A percentile compares a stretch with the other conserved stretches of the same genome.
These are phyloP conservation scores for Megalops cyprinoides DNA, from an alignment of 2,797 vertebrate genomes.

Conservation along the genomic window DNA sequence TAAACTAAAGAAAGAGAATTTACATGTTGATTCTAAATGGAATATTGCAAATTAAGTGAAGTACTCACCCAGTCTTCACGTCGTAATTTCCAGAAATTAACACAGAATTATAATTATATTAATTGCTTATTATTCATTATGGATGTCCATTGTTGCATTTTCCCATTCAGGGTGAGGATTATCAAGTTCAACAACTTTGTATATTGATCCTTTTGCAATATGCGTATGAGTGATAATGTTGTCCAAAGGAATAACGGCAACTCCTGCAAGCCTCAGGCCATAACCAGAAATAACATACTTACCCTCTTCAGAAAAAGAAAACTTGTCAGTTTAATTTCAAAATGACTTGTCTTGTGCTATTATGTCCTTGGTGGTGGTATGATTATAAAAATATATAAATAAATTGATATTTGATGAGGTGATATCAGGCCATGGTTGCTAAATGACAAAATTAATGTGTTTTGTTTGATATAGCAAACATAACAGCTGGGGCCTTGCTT, in stretches of 20 bases:
- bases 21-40: no score
- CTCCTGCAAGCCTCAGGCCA: background rate
- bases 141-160: no score
- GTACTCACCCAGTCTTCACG: no score
- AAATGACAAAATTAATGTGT: no score
- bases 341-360: conserved; percentile 47
- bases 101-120: no score
- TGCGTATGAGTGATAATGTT: conserved; percentile 5
- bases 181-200: background rate
- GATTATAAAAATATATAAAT: conserved; percentile 45
- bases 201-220: background rate
- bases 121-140: no score
- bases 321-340: conserved; percentile 50
- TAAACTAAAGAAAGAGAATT: no score
- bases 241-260: background rate
- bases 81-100: no score
- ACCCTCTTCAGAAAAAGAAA: conserved; percentile 23
- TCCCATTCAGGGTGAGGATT: background rate
- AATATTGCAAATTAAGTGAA: no score
- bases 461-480: conserved; percentile 36
- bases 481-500: conserved; percentile 33
- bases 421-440: conserved; percentile 6
- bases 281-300: conserved; percentile 35
- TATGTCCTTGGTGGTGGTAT: conserved; percentile 40
- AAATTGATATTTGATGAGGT: conserved; percentile 43